These are phyloP conservation scores for Apamea anceps DNA, from an alignment of 2,888 invertebrate species.

Conservation along the genomic window DNA sequence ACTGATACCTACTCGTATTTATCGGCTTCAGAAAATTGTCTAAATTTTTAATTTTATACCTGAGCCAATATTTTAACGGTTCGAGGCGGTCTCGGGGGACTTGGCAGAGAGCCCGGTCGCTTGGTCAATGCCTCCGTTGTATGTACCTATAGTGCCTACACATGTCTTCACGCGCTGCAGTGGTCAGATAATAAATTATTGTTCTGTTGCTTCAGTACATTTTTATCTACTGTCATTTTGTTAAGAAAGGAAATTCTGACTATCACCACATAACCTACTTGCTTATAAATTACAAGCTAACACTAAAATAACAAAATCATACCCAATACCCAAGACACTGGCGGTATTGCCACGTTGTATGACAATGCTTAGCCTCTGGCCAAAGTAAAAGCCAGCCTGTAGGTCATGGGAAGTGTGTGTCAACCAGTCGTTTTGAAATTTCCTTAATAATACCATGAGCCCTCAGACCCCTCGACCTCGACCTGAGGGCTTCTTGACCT, in stretches of 20 bases:
- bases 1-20: constrained; percentile 54
- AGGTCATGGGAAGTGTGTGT: too few species aligned
- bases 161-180: constrained; percentile 32
- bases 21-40: constrained; percentile 10
- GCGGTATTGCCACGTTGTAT: too few species aligned
- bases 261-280: background rate
- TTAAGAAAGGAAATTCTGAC: background rate
- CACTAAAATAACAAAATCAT: too few species aligned
- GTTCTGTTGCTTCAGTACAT: background rate
- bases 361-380: too few species aligned
- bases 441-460: too few species aligned
- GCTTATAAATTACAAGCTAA: background rate
- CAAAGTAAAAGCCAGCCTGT: too few species aligned
- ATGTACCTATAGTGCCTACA: constrained; percentile 38
- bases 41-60: constrained; percentile 32
- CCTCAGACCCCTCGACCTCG: too few species aligned
- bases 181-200: constrained; percentile 9
- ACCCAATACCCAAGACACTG: too few species aligned
- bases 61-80: constrained; percentile 23
- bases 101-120: constrained; percentile 57
- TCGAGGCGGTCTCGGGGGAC: constrained; percentile 3
- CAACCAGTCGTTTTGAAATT: too few species aligned
- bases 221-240: background rate
- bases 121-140: constrained; percentile 43
- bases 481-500: too few species aligned